A percentile compares a stretch with the other conserved stretches of the same genome.
Evolutionary conservation across 2,797 vertebrate genomes (phyloP).

Genomic region (Acanthurus lineatus): DNA sequence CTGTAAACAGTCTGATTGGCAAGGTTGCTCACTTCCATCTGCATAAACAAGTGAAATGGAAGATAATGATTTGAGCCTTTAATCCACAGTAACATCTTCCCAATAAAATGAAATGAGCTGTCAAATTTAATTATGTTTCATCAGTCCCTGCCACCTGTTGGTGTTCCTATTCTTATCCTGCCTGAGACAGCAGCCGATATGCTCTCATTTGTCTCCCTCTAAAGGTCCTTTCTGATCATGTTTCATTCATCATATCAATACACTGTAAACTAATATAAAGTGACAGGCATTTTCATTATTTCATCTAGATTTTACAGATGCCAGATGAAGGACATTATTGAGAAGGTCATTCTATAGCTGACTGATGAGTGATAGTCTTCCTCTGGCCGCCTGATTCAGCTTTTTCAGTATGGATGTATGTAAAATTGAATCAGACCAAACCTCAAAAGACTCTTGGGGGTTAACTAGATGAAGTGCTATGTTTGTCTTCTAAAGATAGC

Average conservation of each 20-base stretch:
- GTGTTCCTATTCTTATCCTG: conserved; percentile 54
- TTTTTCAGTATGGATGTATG: neutral
- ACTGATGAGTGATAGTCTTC: neutral
- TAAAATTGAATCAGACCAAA: neutral
- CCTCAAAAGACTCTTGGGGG: neutral
- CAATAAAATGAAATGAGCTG: conserved; percentile 60
- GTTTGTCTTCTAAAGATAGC: neutral
- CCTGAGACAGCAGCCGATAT: conserved; percentile 7
- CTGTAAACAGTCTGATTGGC: conserved; percentile 52
- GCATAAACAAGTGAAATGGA: conserved; percentile 48
- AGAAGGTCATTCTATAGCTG: neutral
- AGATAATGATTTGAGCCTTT: conserved; percentile 53
- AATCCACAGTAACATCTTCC: conserved; percentile 45
- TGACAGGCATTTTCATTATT: conserved; percentile 12
- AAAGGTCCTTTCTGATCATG: conserved; percentile 61
- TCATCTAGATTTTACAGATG: neutral
- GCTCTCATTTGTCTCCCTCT: conserved; percentile 76
- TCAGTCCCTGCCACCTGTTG: conserved; percentile 70
- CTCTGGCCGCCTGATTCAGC: neutral
- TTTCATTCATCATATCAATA: conserved; percentile 18
- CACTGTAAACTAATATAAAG: neutral
- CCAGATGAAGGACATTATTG: neutral
- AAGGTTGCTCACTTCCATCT: conserved; percentile 55
- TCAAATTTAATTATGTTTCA: conserved; percentile 53
- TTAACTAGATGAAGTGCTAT: neutral